These are phyloP conservation scores for Anhinga anhinga DNA, from an alignment of 2,113 vertebrate species.

Conservation along the genomic window DNA sequence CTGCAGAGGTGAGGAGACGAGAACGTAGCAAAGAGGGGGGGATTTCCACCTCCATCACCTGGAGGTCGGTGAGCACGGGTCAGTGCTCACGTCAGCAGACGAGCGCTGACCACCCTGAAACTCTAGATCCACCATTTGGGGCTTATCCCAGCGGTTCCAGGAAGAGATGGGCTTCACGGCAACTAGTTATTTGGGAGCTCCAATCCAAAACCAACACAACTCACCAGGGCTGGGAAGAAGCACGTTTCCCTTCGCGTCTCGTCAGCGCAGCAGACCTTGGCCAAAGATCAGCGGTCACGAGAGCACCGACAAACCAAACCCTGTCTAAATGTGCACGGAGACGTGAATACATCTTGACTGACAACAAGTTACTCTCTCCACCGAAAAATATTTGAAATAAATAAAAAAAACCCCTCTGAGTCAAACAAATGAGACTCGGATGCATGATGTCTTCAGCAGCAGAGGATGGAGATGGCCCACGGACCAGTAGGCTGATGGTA, in stretches of 20 bases:
- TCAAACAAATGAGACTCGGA: neutral
- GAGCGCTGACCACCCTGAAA: neutral
- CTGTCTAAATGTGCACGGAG: fast-evolving
- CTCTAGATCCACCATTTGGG: neutral
- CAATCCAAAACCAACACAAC: neutral
- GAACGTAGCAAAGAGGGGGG: fast-evolving
- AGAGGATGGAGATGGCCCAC: neutral
- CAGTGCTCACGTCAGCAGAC: neutral
- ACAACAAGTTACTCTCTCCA: neutral
- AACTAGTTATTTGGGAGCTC: neutral
- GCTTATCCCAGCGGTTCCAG: neutral
- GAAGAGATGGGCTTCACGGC: fast-evolving
- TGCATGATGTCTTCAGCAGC: neutral
- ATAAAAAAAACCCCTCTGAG: neutral
- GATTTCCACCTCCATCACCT: no score
- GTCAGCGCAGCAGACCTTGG: neutral
- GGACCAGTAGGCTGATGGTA: neutral
- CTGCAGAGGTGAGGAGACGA: neutral
- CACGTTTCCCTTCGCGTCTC: neutral
- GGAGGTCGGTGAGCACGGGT: neutral
- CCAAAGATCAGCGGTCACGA: neutral
- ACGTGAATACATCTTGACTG: neutral
- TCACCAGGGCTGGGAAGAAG: neutral
- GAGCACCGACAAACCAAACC: neutral
- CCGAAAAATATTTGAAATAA: neutral